Base-by-base conservation (phyloP, 2,888 invertebrate genomes). In the Empis stercorea region DNA sequence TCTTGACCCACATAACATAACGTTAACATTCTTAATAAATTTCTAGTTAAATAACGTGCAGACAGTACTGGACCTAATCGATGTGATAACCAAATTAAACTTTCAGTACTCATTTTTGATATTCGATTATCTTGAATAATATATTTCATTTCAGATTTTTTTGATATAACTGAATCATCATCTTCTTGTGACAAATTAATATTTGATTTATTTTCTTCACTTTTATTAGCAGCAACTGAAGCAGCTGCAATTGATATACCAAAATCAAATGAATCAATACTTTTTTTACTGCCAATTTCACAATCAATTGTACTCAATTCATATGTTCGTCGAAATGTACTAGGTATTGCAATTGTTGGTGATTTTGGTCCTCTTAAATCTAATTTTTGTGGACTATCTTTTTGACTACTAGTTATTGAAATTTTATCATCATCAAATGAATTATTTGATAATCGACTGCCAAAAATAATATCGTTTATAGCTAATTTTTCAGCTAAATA, bases 1-100 rank as follows among this genome's bases (percentile, higher is more conserved):
- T 87, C 87, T 59, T 79, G 81, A 0, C 87, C 91, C 17, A 89
- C 81, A 64, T 94, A 97, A 67, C 96, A 97, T 4, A 96, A 70
- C 0, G 93, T 88, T 45, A 97, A 71, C 88, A 97, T 94, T 60
- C 94, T 81, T 11, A 97, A 73, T 53, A 99, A 73, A 72, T 95
- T 95, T 50, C 89, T 77, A 0, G 94, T 87, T 27, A 97, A 74
- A 71, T 89, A 85, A 55, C 88, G 81, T 37, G 95, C 91, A 0
- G 93, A 92, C 20, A 97, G 73, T 42, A 96, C 89, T 0, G 97
- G 96, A 0, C 97, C 97, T 15, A 97, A 71, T 52, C 94, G 79
- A 70, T 94, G 89, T 0, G 93, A 84, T 49, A 97, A 63, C 95
- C 96, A 96, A 51, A 91, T 80, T 1, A 92, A 71, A 59, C 88